A percentile compares a stretch with the other conserved stretches of the same genome.
phyloP scores from a whole-genome alignment of 2,113 vertebrate genomes.

The Alces alces region DNA sequence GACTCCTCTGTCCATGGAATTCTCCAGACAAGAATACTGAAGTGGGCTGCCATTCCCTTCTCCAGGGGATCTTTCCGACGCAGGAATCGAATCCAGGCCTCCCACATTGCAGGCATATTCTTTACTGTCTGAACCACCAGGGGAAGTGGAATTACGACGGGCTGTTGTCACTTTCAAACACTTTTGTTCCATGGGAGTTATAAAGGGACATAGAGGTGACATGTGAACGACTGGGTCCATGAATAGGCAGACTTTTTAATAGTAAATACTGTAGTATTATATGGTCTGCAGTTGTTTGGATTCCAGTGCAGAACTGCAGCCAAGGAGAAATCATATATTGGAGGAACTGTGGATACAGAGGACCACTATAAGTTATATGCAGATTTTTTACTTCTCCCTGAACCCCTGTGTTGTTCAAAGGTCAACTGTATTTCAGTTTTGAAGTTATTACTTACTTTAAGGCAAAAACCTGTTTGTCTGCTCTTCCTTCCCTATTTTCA shows the following conservation, averaged over 20 bases:
- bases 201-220: neutral
- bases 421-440: neutral
- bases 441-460: neutral
- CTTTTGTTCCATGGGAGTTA: neutral
- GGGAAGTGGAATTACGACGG: neutral
- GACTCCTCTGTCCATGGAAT: neutral
- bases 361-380: neutral
- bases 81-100: neutral
- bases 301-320: neutral
- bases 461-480: neutral
- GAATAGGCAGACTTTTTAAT: neutral
- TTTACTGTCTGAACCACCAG: neutral
- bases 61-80: neutral
- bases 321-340: neutral
- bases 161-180: neutral
- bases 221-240: neutral
- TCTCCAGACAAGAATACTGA: neutral
- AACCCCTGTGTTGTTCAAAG: neutral
- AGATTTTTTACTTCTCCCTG: neutral
- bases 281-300: neutral
- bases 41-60: neutral
- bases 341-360: neutral
- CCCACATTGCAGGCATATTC: neutral
- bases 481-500: neutral
- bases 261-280: neutral